These are phyloP conservation scores for Nebria salina DNA, from an alignment of 2,888 invertebrate species.

Conservation along the genomic window DNA sequence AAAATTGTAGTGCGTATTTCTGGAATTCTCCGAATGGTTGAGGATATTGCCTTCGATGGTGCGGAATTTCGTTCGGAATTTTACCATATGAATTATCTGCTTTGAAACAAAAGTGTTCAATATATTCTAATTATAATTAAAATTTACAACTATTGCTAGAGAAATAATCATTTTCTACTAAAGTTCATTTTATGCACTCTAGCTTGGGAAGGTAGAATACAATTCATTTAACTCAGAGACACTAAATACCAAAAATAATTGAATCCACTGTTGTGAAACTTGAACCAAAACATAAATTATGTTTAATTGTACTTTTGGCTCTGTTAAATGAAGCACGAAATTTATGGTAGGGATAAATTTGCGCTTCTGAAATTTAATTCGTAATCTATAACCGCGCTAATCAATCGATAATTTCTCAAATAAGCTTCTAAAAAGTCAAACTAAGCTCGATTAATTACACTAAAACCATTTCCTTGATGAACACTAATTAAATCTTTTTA, in stretches of 20 bases:
- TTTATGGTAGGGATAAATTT: neutral
- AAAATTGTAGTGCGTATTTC: neutral
- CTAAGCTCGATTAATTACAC: neutral
- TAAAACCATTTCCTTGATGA: neutral
- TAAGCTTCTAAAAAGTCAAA: neutral
- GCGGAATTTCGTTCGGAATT: neutral
- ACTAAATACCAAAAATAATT: neutral
- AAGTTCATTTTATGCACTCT: too few species aligned
- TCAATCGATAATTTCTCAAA: neutral
- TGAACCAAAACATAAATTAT: neutral
- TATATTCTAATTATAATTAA: neutral
- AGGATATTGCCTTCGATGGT: neutral
- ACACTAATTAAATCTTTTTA: too few species aligned
- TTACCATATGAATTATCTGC: neutral
- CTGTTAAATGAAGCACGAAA: neutral
- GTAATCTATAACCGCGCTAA: neutral
- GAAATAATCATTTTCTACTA: too few species aligned
- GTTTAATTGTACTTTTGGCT: neutral
- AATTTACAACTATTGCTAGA: too few species aligned
- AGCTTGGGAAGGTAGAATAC: neutral
- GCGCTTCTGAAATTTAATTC: neutral
- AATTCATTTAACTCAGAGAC: neutral
- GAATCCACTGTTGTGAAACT: neutral
- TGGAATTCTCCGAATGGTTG: neutral
- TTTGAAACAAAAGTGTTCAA: neutral